These are phyloP conservation scores for Bactericera cockerelli DNA, from an alignment of 1,140 invertebrate species.

Conservation along the genomic window DNA sequence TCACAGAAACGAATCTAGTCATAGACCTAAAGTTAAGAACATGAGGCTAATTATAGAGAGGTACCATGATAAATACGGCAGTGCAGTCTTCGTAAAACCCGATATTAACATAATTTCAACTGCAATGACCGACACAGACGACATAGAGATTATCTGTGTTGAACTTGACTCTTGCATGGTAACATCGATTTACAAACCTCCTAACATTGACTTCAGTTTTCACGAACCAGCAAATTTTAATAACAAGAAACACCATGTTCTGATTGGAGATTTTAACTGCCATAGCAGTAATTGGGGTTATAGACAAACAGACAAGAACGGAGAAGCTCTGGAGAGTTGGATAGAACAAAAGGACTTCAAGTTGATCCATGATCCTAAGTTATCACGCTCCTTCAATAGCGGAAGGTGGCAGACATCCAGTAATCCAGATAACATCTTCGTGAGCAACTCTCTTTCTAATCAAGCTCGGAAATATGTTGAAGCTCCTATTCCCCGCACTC, in stretches of 20 bases:
- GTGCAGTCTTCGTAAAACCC: constrained; percentile 12
- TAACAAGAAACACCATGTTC: background rate
- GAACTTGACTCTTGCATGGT: constrained; percentile 2
- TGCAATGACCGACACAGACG: constrained; percentile 4
- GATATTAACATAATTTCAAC: background rate
- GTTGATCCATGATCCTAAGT: background rate
- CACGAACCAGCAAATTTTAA: background rate
- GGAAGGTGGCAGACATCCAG: no score
- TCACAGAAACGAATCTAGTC: background rate
- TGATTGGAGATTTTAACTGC: background rate
- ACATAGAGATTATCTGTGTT: constrained; percentile 12
- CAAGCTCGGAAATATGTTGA: background rate
- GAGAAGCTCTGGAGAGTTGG: background rate
- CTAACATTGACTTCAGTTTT: constrained; percentile 2
- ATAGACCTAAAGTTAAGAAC: no score
- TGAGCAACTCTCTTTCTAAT: background rate
- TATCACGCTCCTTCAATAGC: background rate
- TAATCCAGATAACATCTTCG: background rate
- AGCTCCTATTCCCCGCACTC: background rate
- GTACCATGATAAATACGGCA: constrained; percentile 8
- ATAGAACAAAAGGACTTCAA: background rate
- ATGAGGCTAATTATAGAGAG: no score
- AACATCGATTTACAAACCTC: constrained; percentile 13
- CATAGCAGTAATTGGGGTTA: background rate
- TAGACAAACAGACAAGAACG: background rate